Percentiles rank a stretch among this genome's conserved stretches.
Evolutionary conservation across 2,888 invertebrate genomes (phyloP).

Genomic region (Dasypolia templi): DNA sequence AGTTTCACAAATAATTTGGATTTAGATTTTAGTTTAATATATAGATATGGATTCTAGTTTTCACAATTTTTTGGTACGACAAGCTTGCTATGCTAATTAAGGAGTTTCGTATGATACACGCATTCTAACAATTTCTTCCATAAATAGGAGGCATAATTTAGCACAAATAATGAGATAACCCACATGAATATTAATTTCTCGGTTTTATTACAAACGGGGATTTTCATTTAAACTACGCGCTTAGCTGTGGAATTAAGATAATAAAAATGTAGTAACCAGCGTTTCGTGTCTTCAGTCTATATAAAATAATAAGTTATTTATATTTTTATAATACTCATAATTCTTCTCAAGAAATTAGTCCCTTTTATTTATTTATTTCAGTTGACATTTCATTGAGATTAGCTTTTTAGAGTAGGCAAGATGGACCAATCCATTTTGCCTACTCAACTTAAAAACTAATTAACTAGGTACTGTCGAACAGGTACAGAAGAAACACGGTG

Average conservation of each 20-base stretch:
- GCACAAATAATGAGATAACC: constrained; percentile 37
- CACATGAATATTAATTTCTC: constrained; percentile 17
- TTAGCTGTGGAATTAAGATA: background rate
- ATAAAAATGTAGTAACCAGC: background rate
- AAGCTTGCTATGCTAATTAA: background rate
- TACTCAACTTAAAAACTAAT: constrained; percentile 67
- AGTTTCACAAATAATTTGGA: too few relatives aligned
- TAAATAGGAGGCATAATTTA: constrained; percentile 26
- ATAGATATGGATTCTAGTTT: too few relatives aligned
- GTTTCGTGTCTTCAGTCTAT: background rate
- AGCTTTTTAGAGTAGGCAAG: too few relatives aligned
- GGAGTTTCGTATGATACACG: background rate
- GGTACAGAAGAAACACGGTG: constrained; percentile 65
- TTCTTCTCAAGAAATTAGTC: background rate
- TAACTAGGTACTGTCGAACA: constrained; percentile 58
- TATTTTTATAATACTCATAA: too few relatives aligned
- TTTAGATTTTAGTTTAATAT: too few relatives aligned
- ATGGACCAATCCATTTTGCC: constrained; percentile 60
- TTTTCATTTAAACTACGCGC: constrained; percentile 10
- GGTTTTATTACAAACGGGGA: constrained; percentile 20
- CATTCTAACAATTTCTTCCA: constrained; percentile 10
- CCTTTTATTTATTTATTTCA: background rate
- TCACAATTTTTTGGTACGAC: too few relatives aligned
- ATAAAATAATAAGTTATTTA: too few relatives aligned
- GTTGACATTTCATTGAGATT: constrained; percentile 18